These are phyloP conservation scores for Salpingus planirostris DNA, from an alignment of 2,888 invertebrate species.

Conservation along the genomic window DNA sequence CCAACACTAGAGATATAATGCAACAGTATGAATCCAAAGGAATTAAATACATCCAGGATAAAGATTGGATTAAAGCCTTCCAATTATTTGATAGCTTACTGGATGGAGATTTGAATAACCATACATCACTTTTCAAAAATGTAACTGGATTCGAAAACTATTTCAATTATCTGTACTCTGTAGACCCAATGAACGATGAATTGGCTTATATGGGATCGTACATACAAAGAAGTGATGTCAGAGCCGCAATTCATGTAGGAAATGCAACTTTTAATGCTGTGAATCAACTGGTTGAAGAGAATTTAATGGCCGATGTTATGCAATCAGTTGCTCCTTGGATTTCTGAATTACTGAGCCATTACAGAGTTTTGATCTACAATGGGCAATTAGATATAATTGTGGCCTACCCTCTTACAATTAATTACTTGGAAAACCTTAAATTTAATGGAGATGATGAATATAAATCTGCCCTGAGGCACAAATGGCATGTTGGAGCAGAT, in stretches of 20 bases:
- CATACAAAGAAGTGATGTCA: slow-evolving; percentile 53
- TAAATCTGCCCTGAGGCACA: slow-evolving; percentile 53
- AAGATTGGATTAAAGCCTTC: slow-evolving; percentile 62
- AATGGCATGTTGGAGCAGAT: slow-evolving; percentile 61
- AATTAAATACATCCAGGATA: slow-evolving; percentile 50
- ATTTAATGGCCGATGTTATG: slow-evolving; percentile 71
- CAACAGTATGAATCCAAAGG: slow-evolving; percentile 52
- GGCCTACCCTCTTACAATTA: slow-evolving; percentile 76
- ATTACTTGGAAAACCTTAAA: slow-evolving; percentile 62
- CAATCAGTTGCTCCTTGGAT: slow-evolving; percentile 68
- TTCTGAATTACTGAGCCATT: slow-evolving; percentile 56
- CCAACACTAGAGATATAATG: slow-evolving; percentile 52
- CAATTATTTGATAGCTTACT: slow-evolving; percentile 61
- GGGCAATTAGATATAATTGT: slow-evolving; percentile 90
- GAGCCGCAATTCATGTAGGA: slow-evolving; percentile 79
- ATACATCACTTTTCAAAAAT: slow-evolving; percentile 58
- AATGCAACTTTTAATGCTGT: slow-evolving; percentile 58
- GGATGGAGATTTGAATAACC: slow-evolving; percentile 55
- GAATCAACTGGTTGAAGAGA: slow-evolving; percentile 54
- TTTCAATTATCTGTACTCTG: slow-evolving; percentile 61
- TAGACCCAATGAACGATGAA: slow-evolving; percentile 45
- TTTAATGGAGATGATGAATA: slow-evolving; percentile 61
- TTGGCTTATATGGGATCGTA: slow-evolving; percentile 50
- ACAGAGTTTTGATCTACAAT: slow-evolving; percentile 72
- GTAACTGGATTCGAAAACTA: slow-evolving; percentile 68